These are phyloP conservation scores for Chironomus tepperi DNA, from an alignment of 1,140 invertebrate genomes.

Conservation along the genomic window DNA sequence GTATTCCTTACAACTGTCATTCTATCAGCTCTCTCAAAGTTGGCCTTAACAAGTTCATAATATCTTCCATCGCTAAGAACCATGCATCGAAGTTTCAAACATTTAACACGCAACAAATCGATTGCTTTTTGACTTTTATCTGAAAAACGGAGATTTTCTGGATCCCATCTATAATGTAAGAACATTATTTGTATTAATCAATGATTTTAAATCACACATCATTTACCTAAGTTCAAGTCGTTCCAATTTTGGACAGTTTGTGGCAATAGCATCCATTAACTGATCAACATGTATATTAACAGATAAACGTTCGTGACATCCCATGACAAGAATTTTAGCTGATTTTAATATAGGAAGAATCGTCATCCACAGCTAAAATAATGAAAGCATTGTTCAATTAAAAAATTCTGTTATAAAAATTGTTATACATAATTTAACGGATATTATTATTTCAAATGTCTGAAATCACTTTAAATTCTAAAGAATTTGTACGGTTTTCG, in stretches of 20 bases:
- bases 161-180: conserved; percentile 72
- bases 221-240: conserved; percentile 67
- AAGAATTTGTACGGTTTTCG: too few species aligned
- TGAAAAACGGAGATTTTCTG: conserved; percentile 94
- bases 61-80: conserved; percentile 93
- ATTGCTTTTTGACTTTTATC: conserved; percentile 98
- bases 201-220: background rate
- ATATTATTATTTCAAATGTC: too few species aligned
- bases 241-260: conserved; percentile 80
- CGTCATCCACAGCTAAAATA: conserved; percentile 74
- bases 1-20: conserved; percentile 91
- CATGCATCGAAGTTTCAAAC: conserved; percentile 73
- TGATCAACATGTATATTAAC: conserved; percentile 95
- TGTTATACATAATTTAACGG: too few species aligned
- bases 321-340: conserved; percentile 91
- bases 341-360: conserved; percentile 83
- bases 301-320: conserved; percentile 89
- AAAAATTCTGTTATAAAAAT: too few species aligned
- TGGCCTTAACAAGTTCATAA: conserved; percentile 98
- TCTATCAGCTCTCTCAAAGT: conserved; percentile 96
- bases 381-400: too few species aligned
- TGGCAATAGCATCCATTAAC: conserved; percentile 94
- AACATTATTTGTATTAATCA: background rate
- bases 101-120: conserved; percentile 81
- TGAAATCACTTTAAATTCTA: too few species aligned